Evolutionary conservation across 2,797 vertebrate species (phyloP), one percentile per base, ranked within the genome.

Genomic region (Xenopus petersii): DNA sequence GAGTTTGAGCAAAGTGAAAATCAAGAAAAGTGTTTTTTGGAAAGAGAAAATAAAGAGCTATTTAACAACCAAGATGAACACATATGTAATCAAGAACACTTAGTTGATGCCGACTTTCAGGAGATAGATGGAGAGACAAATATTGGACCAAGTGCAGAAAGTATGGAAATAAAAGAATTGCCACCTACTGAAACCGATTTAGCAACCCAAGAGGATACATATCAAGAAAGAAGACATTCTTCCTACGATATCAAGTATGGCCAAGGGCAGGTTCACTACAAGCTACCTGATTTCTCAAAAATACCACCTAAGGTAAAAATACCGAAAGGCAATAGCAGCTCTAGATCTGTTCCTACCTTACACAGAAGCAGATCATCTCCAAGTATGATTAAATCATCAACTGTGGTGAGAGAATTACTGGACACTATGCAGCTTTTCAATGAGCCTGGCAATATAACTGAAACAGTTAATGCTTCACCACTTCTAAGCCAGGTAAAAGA

Each of bases 221-320:
- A 65, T 56, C 83, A 89, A 12, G 75, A 87, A 74, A 88, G 84
- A 70, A 83, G 83, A 30, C 80, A 78, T 79, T 91, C 71, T 11
- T 87, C 84, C 73, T 81, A 73, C 0, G 80, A 91, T 60, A 82
- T 93, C 63, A 94, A 90, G 79, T 89, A 89, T 0, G 83, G 89
- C 55, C 92, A 91, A 83, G 85, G 87, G 47, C 89, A 93, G 84
- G 87, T 92, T 81, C 89, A 88, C 80, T 93, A 84, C 58, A 89
- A 81, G 1, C 84, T 87, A 30, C 89, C 92, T 8, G 86, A 93
- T 82, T 92, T 93, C 81, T 92, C 91, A 55, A 84, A 93, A 81
- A 83, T 91, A 77, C 75, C 85, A 71, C 82, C 94, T 9, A 92
- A 93, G 83, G 86, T 92, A 16, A 87, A 90, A 88, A 90, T 91